Evolutionary conservation across 2,113 vertebrate species (phyloP).

Genomic region (Grammomys surdaster): DNA sequence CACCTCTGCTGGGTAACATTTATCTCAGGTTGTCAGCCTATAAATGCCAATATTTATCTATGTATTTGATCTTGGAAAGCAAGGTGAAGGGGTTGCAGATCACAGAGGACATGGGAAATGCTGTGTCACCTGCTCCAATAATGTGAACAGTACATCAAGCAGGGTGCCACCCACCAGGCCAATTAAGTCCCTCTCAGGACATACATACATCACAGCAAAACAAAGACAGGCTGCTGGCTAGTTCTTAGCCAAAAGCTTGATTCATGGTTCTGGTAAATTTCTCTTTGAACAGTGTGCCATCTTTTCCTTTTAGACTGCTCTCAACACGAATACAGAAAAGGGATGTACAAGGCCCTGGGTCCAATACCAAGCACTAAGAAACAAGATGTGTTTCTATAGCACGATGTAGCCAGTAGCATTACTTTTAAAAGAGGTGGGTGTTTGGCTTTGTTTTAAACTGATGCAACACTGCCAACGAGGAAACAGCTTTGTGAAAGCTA

Average conservation of each 20-base stretch:
- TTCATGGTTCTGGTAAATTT: neutral
- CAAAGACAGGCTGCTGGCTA: neutral
- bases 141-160: neutral
- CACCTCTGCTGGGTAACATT: neutral
- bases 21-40: neutral
- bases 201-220: neutral
- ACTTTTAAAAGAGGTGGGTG: conserved; percentile 39
- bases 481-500: conserved; percentile 41
- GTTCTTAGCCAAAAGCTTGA: neutral
- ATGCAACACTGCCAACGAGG: neutral
- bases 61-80: neutral
- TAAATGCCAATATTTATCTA: neutral
- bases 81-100: neutral
- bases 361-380: neutral
- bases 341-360: neutral
- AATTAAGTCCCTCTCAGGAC: neutral
- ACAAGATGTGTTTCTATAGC: neutral
- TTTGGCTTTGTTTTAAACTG: neutral
- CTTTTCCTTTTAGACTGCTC: neutral
- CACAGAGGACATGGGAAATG: neutral
- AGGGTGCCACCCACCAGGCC: neutral
- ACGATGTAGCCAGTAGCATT: conserved; percentile 44
- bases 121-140: neutral
- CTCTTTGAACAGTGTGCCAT: neutral
- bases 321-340: neutral